These are phyloP conservation scores for Nomada fucata DNA, from an alignment of 2,888 invertebrate genomes.

Conservation along the genomic window DNA sequence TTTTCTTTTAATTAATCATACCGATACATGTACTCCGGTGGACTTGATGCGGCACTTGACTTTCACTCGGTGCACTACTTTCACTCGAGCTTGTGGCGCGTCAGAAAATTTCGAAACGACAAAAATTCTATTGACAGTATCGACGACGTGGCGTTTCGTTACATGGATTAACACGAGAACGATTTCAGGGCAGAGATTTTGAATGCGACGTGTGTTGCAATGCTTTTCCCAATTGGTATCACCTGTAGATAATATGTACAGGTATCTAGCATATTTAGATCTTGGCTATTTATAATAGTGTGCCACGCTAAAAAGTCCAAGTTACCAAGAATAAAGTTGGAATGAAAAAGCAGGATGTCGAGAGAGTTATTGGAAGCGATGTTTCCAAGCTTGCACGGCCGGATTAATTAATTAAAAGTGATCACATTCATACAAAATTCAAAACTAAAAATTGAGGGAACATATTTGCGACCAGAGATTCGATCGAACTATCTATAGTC, in stretches of 20 bases:
- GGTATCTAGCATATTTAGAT: too few relatives aligned
- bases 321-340: too few relatives aligned
- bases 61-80: conserved; percentile 70
- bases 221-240: too few relatives aligned
- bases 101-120: conserved; percentile 61
- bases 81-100: conserved; percentile 48
- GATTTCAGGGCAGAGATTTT: background rate
- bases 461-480: conserved; percentile 22
- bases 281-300: too few relatives aligned
- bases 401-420: too few relatives aligned
- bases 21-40: conserved; percentile 3
- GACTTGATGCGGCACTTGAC: conserved; percentile 59
- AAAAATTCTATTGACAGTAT: conserved; percentile 28
- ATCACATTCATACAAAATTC: too few relatives aligned
- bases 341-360: too few relatives aligned
- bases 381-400: too few relatives aligned
- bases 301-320: too few relatives aligned
- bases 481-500: conserved; percentile 16
- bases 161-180: background rate
- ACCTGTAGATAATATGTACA: too few relatives aligned
- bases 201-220: background rate
- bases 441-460: background rate
- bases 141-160: background rate
- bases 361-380: too few relatives aligned
- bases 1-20: conserved; percentile 50